phyloP scores from a whole-genome alignment of 1,140 invertebrate genomes.

The Radopholus similis region DNA sequence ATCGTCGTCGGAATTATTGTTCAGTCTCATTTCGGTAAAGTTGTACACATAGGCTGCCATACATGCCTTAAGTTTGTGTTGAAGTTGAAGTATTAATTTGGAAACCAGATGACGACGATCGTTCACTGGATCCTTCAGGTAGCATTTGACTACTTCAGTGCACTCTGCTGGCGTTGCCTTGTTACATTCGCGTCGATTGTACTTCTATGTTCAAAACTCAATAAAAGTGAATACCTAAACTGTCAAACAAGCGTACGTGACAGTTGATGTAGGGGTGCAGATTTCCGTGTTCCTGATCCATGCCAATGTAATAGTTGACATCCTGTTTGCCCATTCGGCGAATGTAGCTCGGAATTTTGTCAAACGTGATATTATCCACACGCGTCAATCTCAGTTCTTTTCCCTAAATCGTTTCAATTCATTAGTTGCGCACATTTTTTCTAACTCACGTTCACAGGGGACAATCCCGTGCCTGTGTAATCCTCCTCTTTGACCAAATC shows the following conservation, averaged over 20 bases:
- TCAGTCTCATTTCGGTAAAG: too few relatives aligned
- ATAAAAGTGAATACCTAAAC: background rate
- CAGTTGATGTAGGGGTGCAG: slow-evolving; percentile 6
- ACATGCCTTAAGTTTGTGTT: slow-evolving; percentile 29
- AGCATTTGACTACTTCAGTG: background rate
- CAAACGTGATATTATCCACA: background rate
- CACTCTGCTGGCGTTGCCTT: background rate
- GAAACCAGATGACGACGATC: background rate
- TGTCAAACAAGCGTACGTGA: background rate
- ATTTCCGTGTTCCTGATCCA: background rate
- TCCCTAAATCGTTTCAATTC: too few relatives aligned
- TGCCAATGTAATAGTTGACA: background rate
- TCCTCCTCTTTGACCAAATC: too few relatives aligned
- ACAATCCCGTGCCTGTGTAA: too few relatives aligned
- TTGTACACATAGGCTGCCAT: slow-evolving; percentile 47
- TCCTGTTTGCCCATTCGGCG: slow-evolving; percentile 7
- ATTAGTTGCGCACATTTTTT: too few relatives aligned
- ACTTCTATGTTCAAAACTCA: slow-evolving; percentile 2
- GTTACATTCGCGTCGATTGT: background rate
- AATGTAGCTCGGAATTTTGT: too few relatives aligned
- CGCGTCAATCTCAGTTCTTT: too few relatives aligned
- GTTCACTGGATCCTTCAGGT: background rate
- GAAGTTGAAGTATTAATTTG: background rate
- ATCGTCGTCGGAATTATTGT: too few relatives aligned
- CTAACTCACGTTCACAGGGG: too few relatives aligned